These are phyloP conservation scores for Palythoa heliodiscus DNA, from an alignment of 92 coral and sea anemone genomes.

Conservation along the genomic window DNA sequence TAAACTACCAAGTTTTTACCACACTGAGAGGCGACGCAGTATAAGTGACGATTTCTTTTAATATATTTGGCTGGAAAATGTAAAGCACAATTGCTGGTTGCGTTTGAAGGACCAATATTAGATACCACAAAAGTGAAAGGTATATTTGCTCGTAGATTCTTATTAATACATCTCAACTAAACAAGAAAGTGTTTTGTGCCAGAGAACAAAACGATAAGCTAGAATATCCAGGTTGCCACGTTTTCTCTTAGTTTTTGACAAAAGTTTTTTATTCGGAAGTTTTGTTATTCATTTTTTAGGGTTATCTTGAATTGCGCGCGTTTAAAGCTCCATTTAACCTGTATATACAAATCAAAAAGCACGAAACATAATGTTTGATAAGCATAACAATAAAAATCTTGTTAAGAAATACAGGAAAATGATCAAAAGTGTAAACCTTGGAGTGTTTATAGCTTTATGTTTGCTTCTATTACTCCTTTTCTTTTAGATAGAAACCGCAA, in stretches of 20 bases:
- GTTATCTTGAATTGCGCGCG: constrained; percentile 25
- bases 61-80: too few species aligned
- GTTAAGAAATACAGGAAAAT: constrained; percentile 14
- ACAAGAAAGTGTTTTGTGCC: constrained; percentile 1
- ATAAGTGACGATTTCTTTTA: too few species aligned
- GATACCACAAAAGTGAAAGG: too few species aligned
- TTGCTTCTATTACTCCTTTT: constrained; percentile 1
- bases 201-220: not conserved
- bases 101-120: too few species aligned
- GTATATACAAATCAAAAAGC: constrained; percentile 35
- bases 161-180: not conserved
- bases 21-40: not conserved
- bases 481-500: not conserved
- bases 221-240: not conserved
- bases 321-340: constrained; percentile 15
- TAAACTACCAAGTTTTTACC: not conserved
- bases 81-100: too few species aligned
- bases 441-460: not conserved
- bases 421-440: not conserved
- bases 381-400: not conserved
- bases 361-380: constrained; percentile 19
- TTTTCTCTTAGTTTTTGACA: constrained; percentile 5
- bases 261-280: constrained; percentile 21
- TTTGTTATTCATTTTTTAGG: constrained; percentile 25
- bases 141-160: too few species aligned